Base-by-base conservation (phyloP, 2,797 vertebrate species). In the Enteromius unitaeniatus region DNA sequence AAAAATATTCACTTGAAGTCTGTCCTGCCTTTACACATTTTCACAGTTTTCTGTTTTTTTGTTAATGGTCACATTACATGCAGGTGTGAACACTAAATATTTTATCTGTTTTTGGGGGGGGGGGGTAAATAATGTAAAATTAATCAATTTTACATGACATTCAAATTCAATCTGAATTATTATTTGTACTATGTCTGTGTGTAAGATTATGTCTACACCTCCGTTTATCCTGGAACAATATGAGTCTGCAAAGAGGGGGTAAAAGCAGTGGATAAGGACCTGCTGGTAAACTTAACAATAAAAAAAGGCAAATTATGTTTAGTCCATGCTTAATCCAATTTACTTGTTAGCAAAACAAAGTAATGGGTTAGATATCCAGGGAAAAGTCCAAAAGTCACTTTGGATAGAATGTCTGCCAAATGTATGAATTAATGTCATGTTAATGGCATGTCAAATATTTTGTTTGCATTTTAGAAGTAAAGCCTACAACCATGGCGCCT, bases 391-490 rank as follows among this genome's bases (percentile, higher is more conserved):
- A 14, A n/a, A 74, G 72, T 34, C 28, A 1, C 49, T 74, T 55
- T 74, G 72, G 19, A 34, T 37, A 53, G 13, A 74, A 74, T 53
- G 49, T 53, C 49, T 53, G 11, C 28, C 72, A 53, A 53, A 53
- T 53, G 28, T 17, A 51, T 13, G 34, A n/a, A 55, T n/a, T n/a
- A n/a, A n/a, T n/a, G n/a, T n/a, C n/a, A n/a, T n/a, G n/a, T 76
- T 0, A 58, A 26, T 40, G n/a, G 9, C n/a, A 58, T 40, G 34
- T 42, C 17, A 26, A 23, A 15, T 58, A 9, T 37, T 31, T 14
- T 40, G 73, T 58, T 75, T 75, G 21, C 19, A 58, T 76, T 34
- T n/a, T 9, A 58, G 70, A 73, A 76, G 6, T 17, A 40, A 76
- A 17, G n/a, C 34, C 53, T 76, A n/a, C 74, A 60, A 26, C 68